Conservation (phyloP, 2,113 vertebrate genomes). For the Caracal caracal region DNA sequence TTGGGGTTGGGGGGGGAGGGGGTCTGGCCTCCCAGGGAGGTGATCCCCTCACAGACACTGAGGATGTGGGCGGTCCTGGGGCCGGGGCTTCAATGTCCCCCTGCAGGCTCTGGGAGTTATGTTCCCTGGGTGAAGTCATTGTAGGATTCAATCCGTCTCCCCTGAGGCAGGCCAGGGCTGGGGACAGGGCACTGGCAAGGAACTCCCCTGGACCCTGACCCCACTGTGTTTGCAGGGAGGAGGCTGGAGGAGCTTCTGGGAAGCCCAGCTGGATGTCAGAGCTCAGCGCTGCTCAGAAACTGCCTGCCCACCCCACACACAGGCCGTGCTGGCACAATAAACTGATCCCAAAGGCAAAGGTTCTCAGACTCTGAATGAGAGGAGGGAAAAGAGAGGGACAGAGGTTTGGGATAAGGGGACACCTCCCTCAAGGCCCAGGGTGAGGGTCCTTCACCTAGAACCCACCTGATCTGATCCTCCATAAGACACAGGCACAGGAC, state of each 20-base stretch:
- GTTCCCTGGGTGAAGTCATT: not conserved
- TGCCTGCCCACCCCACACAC: rapidly evolving
- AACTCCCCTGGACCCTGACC: not conserved
- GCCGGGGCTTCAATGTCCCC: not conserved
- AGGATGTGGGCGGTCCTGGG: too few relatives aligned
- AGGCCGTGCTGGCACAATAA: constrained; percentile 42
- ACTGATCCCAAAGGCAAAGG: not conserved
- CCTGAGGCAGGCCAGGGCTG: not conserved
- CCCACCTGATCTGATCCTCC: too few relatives aligned
- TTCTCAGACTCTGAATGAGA: not conserved
- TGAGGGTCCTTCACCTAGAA: rapidly evolving
- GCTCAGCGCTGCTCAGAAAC: not conserved
- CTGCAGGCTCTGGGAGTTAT: not conserved
- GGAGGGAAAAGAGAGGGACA: rapidly evolving
- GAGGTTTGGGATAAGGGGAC: not conserved
- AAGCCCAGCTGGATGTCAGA: not conserved
- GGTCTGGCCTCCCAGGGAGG: not conserved
- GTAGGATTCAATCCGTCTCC: not conserved
- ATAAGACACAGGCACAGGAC: too few relatives aligned
- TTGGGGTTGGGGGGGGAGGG: rapidly evolving
- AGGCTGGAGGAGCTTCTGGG: not conserved
- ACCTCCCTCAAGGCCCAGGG: too few relatives aligned
- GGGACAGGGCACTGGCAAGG: not conserved
- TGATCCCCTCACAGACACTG: not conserved
- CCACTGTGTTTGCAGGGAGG: not conserved